These are phyloP conservation scores for Cepaea hortensis DNA, from an alignment of 2,888 invertebrate species.

Conservation along the genomic window DNA sequence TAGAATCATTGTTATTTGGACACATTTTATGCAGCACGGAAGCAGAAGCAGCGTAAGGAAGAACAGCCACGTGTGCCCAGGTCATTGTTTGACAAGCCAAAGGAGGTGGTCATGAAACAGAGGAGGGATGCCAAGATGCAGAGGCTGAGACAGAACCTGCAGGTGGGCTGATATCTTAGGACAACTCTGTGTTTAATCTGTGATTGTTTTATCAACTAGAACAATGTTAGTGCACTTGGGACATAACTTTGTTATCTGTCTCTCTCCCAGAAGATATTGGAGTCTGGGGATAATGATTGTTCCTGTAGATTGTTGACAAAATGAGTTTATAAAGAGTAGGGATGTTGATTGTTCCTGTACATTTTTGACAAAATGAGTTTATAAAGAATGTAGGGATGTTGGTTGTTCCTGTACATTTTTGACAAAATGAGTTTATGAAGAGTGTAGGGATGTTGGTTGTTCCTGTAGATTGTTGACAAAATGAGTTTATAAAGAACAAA, in stretches of 20 bases:
- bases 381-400: neutral
- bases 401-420: neutral
- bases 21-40: slow-evolving; percentile 64
- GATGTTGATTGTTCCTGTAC: too few relatives aligned
- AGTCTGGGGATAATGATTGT: neutral
- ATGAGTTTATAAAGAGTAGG: too few relatives aligned
- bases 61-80: slow-evolving; percentile 86
- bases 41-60: slow-evolving; percentile 81
- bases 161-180: slow-evolving; percentile 12
- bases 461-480: too few relatives aligned
- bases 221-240: too few relatives aligned
- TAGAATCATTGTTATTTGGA: too few relatives aligned
- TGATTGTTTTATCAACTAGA: neutral
- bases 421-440: neutral
- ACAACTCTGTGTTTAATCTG: neutral
- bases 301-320: neutral
- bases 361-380: too few relatives aligned
- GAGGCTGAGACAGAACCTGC: slow-evolving; percentile 78
- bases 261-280: too few relatives aligned
- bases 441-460: too few relatives aligned
- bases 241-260: too few relatives aligned
- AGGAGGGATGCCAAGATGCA: slow-evolving; percentile 86
- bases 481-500: too few relatives aligned
- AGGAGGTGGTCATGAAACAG: slow-evolving; percentile 85
- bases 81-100: slow-evolving; percentile 88